Evolutionary conservation across 2,888 invertebrate genomes (phyloP).

Genomic region (Dyspetes luteomarginatus): DNA sequence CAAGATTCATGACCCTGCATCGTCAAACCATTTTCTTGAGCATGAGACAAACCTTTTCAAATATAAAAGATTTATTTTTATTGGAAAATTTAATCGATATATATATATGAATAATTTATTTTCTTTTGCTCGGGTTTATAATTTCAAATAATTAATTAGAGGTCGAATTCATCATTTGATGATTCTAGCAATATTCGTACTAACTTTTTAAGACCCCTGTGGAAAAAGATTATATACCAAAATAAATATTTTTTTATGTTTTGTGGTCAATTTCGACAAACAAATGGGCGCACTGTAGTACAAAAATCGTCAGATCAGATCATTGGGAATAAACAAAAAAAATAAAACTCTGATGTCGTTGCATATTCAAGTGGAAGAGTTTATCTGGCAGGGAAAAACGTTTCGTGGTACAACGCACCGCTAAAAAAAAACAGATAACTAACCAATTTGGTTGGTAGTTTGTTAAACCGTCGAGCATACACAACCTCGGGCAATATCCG

Average conservation of each 20-base stretch:
- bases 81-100: neutral
- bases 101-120: neutral
- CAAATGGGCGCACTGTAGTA: too few species aligned
- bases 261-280: too few species aligned
- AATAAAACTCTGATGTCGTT: constrained; percentile 1
- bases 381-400: constrained; percentile 51
- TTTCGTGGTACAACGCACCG: constrained; percentile 5
- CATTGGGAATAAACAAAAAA: neutral
- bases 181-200: too few species aligned
- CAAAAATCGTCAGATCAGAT: too few species aligned
- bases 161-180: neutral
- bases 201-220: too few species aligned
- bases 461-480: constrained; percentile 39
- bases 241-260: too few species aligned
- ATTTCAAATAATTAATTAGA: neutral
- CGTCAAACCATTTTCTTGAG: neutral
- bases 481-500: constrained; percentile 56
- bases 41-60: too few species aligned
- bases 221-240: too few species aligned
- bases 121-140: too few species aligned
- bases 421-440: constrained; percentile 25
- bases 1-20: neutral
- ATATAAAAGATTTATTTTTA: too few species aligned
- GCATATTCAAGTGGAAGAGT: constrained; percentile 49
- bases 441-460: constrained; percentile 45